Evolutionary conservation across 2,797 vertebrate species (phyloP).

Genomic region (Sparidentex hasta): DNA sequence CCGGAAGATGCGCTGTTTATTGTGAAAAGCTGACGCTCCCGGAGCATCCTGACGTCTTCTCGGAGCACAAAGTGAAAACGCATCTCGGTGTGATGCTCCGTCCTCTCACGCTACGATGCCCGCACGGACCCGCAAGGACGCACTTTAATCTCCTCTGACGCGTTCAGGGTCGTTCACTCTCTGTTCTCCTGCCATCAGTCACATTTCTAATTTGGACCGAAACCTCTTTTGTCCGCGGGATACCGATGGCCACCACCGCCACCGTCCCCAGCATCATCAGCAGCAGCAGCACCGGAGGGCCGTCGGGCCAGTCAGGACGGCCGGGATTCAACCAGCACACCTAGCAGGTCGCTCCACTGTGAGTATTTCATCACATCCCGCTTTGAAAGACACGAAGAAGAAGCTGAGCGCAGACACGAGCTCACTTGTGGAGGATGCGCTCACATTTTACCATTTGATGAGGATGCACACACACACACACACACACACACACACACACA

Average conservation of each 20-base stretch:
- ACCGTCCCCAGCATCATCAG: slow-evolving; percentile 51
- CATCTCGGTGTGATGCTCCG: slow-evolving; percentile 10
- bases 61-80: slow-evolving; percentile 63
- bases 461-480: background rate
- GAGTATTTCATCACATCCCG: background rate
- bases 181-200: accelerated
- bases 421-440: slow-evolving; percentile 10
- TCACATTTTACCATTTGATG: background rate
- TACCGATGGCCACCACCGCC: slow-evolving; percentile 54
- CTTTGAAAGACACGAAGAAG: background rate
- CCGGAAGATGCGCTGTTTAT: background rate
- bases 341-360: slow-evolving; percentile 44
- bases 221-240: slow-evolving; percentile 45
- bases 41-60: slow-evolving; percentile 67
- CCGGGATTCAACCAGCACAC: slow-evolving; percentile 55
- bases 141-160: background rate
- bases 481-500: background rate
- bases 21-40: background rate
- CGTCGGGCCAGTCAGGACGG: slow-evolving; percentile 60
- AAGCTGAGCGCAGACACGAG: background rate
- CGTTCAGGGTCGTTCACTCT: background rate
- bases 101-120: slow-evolving; percentile 16
- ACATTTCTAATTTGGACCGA: background rate
- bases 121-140: slow-evolving; percentile 28
- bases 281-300: slow-evolving; percentile 65